These are phyloP conservation scores for Laodelphax striatellus DNA, from an alignment of 1,140 invertebrate species.

Conservation along the genomic window DNA sequence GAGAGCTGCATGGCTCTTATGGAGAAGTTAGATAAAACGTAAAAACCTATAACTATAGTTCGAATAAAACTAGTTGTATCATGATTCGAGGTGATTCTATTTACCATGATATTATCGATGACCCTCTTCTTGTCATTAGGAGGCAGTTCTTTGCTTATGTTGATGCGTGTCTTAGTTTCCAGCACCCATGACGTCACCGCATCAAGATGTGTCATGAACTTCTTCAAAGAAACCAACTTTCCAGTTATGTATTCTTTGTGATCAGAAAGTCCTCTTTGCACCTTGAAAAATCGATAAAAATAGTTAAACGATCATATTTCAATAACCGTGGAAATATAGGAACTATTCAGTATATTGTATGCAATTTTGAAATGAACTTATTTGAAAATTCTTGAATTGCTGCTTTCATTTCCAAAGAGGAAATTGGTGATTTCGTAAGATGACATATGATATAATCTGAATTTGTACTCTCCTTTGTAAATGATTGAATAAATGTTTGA, in stretches of 20 bases:
- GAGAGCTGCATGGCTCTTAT: no score
- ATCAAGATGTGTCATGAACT: constrained; percentile 44
- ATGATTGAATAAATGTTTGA: no score
- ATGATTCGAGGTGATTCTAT: background rate
- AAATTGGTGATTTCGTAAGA: no score
- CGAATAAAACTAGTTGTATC: no score
- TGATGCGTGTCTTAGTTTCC: constrained; percentile 37
- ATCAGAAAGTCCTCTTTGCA: constrained; percentile 19
- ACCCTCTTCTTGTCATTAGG: constrained; percentile 38
- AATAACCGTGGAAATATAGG: background rate
- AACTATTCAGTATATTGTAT: no score
- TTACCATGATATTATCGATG: constrained; percentile 47
- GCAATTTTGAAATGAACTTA: no score
- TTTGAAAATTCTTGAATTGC: no score
- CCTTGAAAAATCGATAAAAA: constrained; percentile 13
- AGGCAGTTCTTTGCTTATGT: constrained; percentile 36
- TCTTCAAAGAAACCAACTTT: constrained; percentile 45
- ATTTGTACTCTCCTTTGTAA: no score
- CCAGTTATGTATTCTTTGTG: constrained; percentile 45
- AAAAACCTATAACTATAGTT: no score
- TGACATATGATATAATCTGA: no score
- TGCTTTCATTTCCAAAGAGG: no score
- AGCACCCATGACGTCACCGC: constrained; percentile 41
- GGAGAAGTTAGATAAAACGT: no score
- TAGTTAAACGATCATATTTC: background rate